Base-by-base conservation (phyloP, 2,888 invertebrate species). In the Laothoe populi region DNA sequence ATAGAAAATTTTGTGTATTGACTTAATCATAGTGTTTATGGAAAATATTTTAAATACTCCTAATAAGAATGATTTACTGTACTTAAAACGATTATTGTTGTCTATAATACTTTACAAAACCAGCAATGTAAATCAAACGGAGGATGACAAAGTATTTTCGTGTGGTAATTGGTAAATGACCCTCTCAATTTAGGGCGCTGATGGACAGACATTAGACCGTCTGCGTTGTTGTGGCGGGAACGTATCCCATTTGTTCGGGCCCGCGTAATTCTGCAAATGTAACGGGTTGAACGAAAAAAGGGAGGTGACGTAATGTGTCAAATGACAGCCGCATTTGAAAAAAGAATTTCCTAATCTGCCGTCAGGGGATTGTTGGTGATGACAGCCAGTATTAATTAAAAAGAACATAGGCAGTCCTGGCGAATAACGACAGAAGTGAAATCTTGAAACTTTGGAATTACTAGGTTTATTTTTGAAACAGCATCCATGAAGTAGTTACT, bases 131-230 rank as follows among this genome's bases (percentile, higher is more conserved):
- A 62, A 53, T 0, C 0, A 13, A 21, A 57, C 4, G 19, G 8
- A 57, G 26, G 7, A 16, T 19, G 16, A 4, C 4, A 21, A 8
- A 19, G 65, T 65, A 57, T 64, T 61, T 69, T 57, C 53, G 61
- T 66, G 62, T 64, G 69, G 80, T 84, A 87, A 88, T 90, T 87
- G 88, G 82, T 82, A 86, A 87, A 82, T 90, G 90, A 90, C 89
- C 88, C 87, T 86, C 83, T 83, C 87, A 90, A 88, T 92, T 91
- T 90, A 88, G 86, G 84, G 85, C 75, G 76, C 86, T 90, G 90
- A 92, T 91, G 90, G 91, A 86, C 82, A 81, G 82, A 89, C 91
- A 92, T 92, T 92, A 92, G 87, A 84, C 85, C 79, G 91, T 91
- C 91, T 91, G 88, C 85, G 79, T 77, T 76, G 83, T 86, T 86